Conservation (phyloP, 2,888 invertebrate genomes). For the Xiphydria camelus region DNA sequence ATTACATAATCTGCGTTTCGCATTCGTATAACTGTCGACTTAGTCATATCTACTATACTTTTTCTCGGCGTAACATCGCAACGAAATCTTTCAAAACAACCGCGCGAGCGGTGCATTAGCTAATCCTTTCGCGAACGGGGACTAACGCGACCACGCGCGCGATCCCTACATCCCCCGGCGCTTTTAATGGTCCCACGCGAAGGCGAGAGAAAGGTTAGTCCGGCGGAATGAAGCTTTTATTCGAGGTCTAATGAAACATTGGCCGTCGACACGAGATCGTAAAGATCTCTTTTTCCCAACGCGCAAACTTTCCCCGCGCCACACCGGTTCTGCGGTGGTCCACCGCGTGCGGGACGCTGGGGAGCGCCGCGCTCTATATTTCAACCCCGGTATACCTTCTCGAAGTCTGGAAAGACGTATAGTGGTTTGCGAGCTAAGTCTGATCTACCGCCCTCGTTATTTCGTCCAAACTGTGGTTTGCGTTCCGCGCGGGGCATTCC, state of each 20-base stretch:
- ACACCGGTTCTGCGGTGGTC: neutral
- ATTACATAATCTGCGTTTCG: too few species aligned
- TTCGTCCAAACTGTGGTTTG: conserved; percentile 12
- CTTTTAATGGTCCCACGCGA: too few species aligned
- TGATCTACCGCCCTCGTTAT: conserved; percentile 32
- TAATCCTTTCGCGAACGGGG: conserved; percentile 1
- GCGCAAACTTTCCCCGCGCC: neutral
- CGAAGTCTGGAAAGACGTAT: conserved; percentile 19
- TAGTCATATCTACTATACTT: too few species aligned
- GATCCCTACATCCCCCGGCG: neutral
- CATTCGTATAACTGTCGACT: too few species aligned
- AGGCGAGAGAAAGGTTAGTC: neutral
- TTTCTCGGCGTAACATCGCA: too few species aligned
- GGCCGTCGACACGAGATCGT: conserved; percentile 22
- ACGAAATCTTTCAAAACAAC: too few species aligned
- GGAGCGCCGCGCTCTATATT: conserved; percentile 11
- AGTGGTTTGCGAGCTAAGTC: conserved; percentile 16
- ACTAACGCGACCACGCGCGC: neutral
- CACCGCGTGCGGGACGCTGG: neutral
- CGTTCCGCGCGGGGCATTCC: too few species aligned
- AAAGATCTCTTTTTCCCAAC: conserved; percentile 13
- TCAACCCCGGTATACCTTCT: conserved; percentile 11
- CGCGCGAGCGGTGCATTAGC: conserved; percentile 9
- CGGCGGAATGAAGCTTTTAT: conserved; percentile 5
- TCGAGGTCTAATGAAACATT: conserved; percentile 21